Percentiles rank a stretch among this genome's conserved stretches.
Evolutionary conservation across 2,888 invertebrate genomes (phyloP).

Genomic region (Silvanus unidentatus): DNA sequence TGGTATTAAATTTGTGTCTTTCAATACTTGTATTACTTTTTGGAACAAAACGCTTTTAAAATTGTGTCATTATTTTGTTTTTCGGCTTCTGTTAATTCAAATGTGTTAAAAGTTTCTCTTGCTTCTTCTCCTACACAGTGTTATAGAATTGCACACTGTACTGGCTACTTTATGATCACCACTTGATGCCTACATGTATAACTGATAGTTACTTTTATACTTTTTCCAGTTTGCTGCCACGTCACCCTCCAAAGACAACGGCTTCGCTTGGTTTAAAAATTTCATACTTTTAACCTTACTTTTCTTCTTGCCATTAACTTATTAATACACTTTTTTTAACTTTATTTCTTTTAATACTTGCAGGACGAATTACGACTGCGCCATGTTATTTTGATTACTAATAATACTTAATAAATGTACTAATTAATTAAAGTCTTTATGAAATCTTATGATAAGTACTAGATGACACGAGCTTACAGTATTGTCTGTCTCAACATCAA

Average conservation of each 20-base stretch:
- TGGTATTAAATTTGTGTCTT: slow-evolving; percentile 10
- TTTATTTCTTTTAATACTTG: not conserved
- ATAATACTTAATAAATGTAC: too few relatives aligned
- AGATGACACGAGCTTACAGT: too few relatives aligned
- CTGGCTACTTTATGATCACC: slow-evolving; percentile 4
- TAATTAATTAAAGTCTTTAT: too few relatives aligned
- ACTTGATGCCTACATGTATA: slow-evolving; percentile 14
- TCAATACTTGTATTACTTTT: slow-evolving; percentile 15
- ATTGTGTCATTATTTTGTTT: slow-evolving; percentile 9
- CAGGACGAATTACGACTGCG: not conserved
- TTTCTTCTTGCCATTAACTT: not conserved
- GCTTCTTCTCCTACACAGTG: slow-evolving; percentile 17
- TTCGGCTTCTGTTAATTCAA: slow-evolving; percentile 11
- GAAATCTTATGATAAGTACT: too few relatives aligned
- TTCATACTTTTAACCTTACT: slow-evolving; percentile 7
- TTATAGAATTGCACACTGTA: slow-evolving; percentile 15
- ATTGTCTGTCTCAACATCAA: too few relatives aligned
- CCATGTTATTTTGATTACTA: not conserved
- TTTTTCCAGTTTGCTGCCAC: slow-evolving; percentile 16
- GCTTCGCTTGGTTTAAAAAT: slow-evolving; percentile 14
- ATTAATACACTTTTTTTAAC: not conserved
- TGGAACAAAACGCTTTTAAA: slow-evolving; percentile 14
- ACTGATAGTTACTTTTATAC: slow-evolving; percentile 11
- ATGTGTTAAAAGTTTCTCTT: slow-evolving; percentile 15
- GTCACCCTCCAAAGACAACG: slow-evolving; percentile 16